Base-by-base conservation (phyloP, 2,797 vertebrate species). In the Sparus aurata region DNA sequence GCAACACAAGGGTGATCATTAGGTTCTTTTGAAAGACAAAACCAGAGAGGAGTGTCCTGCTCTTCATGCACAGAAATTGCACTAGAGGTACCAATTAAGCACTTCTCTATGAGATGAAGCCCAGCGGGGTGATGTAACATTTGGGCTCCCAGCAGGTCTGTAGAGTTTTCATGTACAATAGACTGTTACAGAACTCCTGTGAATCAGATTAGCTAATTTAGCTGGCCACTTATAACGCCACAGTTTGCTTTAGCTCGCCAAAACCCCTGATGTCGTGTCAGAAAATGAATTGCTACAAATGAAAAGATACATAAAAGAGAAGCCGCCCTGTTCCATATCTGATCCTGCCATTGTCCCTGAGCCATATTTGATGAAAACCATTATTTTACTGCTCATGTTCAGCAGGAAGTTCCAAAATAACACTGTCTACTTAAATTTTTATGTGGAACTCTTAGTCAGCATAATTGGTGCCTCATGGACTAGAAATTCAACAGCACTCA, bases 61-160 rank as follows among this genome's bases (percentile, higher is more conserved):
- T 71, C 53, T 55, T 71, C 10, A 1, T 55, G 61, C 49, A 25
- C 50, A 64, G 60, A 71, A 73, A 71, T 75, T 20, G 34, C 69
- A 87, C 69, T 54, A 67, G 52, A 80, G 59, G 50, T 83, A 80
- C 65, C 80, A 82, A 85, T 85, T 84, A 82, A 60, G 60, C 58
- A 54, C 60, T 85, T 72, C 45, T 73, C 45, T 69, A 34, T 65
- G 57, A 85, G 67, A 77, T 30, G 1, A 15, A 69, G 67, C 69
- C 59, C 79, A 80, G 70, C 4, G 49, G 64, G 62, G 59, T 30
- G 73, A 63, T 61, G 60, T 57, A 88, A 79, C 84, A 84, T 87
- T 87, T 83, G 71, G 85, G 76, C 53, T 85, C 85, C 76, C 83
- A 87, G 89, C 86, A 89, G 77, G 84, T 89, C 65, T 83, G 79